Evolutionary conservation across 2,113 vertebrate species (phyloP), one percentile per base, ranked within the genome.

Genomic region (Dinomys branickii): DNA sequence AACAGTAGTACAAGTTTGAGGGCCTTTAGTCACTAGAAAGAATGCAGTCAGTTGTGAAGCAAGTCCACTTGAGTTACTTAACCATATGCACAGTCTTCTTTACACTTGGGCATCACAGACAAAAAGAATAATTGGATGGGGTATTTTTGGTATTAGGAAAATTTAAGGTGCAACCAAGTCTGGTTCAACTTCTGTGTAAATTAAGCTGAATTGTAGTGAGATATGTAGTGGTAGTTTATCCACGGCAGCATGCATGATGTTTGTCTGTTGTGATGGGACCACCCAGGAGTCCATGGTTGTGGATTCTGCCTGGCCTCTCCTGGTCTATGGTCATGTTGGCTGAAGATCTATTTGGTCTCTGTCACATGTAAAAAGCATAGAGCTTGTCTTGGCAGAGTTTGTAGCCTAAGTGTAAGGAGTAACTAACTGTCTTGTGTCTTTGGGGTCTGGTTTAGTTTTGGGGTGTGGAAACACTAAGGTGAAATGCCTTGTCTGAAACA

Each of bases 71-170:
- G 82, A 90, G 26, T 95, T 91, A 82, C 7, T 93, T 95, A 50
- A 52, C 69, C 35, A 44, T 30, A 61, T 1, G 38, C 17, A n/a
- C 5, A 86, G 47, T 38, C 16, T 59, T 65, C n/a, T 75, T 92
- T 83, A 84, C 88, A 56, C 3, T 77, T 44, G 16, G 16, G 33
- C 4, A n/a, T 87, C 44, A 88, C 26, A 75, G 56, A 81, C 80
- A 77, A 61, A 84, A 77, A 85, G 35, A 6, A n/a, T 91, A 38
- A 11, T 44, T 71, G 47, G n/a, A 69, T 69, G 28, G 85, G 9
- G 86, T 86, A 33, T 83, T 97, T 93, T 91, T 83, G 52, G 63
- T 82, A 59, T 5, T 84, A 69, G 65, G 69, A 86, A 95, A 81
- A 71, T 78, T 86, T 80, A 75, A 44, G 71, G n/a, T 90, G 35